Conservation (phyloP, 2,113 vertebrate genomes). For the Sinosuthora webbiana region DNA sequence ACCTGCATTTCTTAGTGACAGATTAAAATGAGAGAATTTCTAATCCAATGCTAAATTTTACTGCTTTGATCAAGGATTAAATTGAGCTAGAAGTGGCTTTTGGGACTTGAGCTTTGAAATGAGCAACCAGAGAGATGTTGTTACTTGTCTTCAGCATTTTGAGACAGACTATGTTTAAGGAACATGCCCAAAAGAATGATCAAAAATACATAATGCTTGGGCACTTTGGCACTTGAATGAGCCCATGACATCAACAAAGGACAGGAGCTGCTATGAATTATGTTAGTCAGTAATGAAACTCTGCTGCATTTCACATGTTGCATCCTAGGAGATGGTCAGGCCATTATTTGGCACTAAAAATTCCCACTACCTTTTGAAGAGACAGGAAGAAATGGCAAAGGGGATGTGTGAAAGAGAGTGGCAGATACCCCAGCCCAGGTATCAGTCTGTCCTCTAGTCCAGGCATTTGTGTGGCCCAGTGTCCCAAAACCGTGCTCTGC, state of each 20-base stretch:
- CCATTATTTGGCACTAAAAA: neutral
- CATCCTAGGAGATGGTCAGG: neutral
- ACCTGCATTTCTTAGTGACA: conserved; percentile 29
- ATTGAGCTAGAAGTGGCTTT: conserved; percentile 29
- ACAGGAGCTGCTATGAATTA: neutral
- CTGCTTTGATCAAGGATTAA: conserved; percentile 72
- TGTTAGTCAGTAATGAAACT: neutral
- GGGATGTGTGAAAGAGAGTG: neutral
- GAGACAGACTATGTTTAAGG: neutral
- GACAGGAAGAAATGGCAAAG: neutral
- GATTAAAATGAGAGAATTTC: conserved; percentile 32
- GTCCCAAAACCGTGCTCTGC: neutral
- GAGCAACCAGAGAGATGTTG: neutral
- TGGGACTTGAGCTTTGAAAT: conserved; percentile 10
- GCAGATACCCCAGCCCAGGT: neutral
- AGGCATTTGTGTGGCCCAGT: neutral
- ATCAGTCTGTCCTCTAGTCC: neutral
- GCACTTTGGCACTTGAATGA: neutral
- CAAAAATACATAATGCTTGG: neutral
- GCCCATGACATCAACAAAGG: neutral
- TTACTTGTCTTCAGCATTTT: neutral
- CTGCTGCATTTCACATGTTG: neutral
- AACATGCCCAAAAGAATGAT: neutral
- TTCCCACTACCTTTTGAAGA: neutral
- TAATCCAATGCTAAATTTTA: conserved; percentile 49